These are phyloP conservation scores for Oxyura jamaicensis DNA, from an alignment of 2,113 vertebrate species.

Conservation along the genomic window DNA sequence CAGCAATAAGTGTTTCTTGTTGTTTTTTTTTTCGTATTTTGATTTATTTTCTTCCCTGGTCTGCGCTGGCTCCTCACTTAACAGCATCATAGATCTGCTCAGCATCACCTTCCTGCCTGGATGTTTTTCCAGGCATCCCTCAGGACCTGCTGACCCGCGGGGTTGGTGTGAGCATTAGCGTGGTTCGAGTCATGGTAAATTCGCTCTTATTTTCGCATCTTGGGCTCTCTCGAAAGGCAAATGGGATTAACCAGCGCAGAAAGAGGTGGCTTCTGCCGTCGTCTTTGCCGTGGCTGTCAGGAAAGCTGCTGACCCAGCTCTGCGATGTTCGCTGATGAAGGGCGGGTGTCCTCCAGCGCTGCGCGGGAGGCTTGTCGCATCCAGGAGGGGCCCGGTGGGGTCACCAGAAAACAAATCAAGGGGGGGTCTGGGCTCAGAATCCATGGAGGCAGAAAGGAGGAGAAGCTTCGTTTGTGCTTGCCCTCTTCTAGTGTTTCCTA, in stretches of 20 bases:
- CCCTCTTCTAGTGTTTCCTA: neutral
- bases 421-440: neutral
- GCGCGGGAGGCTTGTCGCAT: neutral
- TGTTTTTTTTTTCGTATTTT: neutral
- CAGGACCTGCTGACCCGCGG: neutral
- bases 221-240: neutral
- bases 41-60: neutral
- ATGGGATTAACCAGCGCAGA: neutral
- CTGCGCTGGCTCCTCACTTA: neutral
- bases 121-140: neutral
- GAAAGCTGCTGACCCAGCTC: neutral
- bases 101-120: neutral
- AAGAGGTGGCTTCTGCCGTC: neutral
- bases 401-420: neutral
- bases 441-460: neutral
- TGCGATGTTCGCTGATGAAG: neutral
- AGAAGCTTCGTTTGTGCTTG: neutral
- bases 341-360: neutral
- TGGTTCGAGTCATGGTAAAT: neutral
- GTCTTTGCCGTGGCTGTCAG: neutral
- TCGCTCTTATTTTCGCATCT: neutral
- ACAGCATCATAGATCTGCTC: neutral
- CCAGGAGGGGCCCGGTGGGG: neutral
- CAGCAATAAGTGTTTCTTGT: neutral
- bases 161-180: neutral